These are phyloP conservation scores for Caenorhabditis japonica DNA, from an alignment of 2,888 invertebrate genomes.

Conservation along the genomic window DNA sequence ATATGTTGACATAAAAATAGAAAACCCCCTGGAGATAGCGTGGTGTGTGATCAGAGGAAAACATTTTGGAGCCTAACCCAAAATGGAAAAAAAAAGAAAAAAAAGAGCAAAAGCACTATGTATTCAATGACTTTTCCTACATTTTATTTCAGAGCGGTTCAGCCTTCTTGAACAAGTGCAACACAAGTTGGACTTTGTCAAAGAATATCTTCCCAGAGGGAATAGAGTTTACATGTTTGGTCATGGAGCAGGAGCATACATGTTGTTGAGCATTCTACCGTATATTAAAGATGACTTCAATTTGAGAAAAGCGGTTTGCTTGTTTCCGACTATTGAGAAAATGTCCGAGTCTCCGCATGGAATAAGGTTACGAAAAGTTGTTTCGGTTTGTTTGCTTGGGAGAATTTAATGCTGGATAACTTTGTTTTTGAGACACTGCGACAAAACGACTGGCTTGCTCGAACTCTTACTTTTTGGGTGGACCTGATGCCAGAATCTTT, in stretches of 20 bases:
- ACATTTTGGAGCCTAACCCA: too few relatives aligned
- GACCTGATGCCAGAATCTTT: conserved; percentile 58
- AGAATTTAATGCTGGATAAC: not conserved
- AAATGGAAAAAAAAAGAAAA: not conserved
- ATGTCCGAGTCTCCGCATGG: conserved; percentile 72
- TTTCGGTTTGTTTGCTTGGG: conserved; percentile 51
- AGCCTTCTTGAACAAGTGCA: conserved; percentile 68
- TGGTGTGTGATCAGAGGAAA: conserved; percentile 7
- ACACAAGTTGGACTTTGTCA: conserved; percentile 71
- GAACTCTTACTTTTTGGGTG: conserved; percentile 61
- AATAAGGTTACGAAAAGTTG: conserved; percentile 56
- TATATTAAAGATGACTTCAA: conserved; percentile 67
- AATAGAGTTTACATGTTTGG: conserved; percentile 68
- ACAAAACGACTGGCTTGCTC: conserved; percentile 66
- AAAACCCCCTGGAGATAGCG: conserved; percentile 1
- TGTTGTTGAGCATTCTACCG: conserved; percentile 66
- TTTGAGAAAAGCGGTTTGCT: conserved; percentile 63
- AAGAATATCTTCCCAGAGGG: conserved; percentile 65
- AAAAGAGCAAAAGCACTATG: not conserved
- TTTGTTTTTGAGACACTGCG: conserved; percentile 58
- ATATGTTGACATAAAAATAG: not conserved
- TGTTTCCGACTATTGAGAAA: conserved; percentile 72
- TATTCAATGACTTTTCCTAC: not conserved
- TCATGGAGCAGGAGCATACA: conserved; percentile 72
- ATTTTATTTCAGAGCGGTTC: conserved; percentile 65